Base-by-base conservation (phyloP, 2,113 vertebrate genomes). In the Mustelus asterias region DNA sequence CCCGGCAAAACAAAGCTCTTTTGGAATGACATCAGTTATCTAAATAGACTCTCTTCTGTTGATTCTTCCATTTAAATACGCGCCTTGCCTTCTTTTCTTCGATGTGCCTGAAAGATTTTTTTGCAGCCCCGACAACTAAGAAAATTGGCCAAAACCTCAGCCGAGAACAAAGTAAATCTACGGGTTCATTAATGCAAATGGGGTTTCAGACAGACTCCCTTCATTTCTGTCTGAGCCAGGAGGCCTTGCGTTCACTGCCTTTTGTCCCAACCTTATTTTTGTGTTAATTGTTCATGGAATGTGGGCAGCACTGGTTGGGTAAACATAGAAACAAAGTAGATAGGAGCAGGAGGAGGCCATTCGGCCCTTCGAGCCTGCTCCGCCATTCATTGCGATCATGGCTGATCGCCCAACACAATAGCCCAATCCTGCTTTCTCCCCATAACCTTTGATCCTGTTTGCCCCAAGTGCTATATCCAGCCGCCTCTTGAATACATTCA, bases 11-110 rank as follows among this genome's bases (percentile, higher is more conserved):
- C 94, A 95, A 95, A 95, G 48, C 29, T 95, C 67, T 95, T 54
- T 60, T 13, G 70, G 94, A 69, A 95, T 72, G 69, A 72, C 67
- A 72, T 76, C 94, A 95, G 94, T 95, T 76, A 95, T 54, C 37
- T 11, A 54, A 54, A 54, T 37, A 94, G 2, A 48, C 93, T 54
- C 26, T 16, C 69, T 29, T 16, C 48, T 16, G 69, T 76, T 76
- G 72, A 11, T 3, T 33, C 29, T 76, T 76, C 11, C 63, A 65
- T 20, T 92, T 58, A 63, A 63, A 65, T 65, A 54, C 33, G 29
- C 29, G 72, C 54, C 24, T 95, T 95, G 24, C 11, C 29, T 54
- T 95, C 69, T 70, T 95, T 70, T 29, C 26, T 54, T 72, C 10
- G 13, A 16, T 10, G 9, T 33, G 3, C 54, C 8, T 48, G 29